Base-by-base conservation (phyloP, 2,888 invertebrate species). In the Nasonia oneida region DNA sequence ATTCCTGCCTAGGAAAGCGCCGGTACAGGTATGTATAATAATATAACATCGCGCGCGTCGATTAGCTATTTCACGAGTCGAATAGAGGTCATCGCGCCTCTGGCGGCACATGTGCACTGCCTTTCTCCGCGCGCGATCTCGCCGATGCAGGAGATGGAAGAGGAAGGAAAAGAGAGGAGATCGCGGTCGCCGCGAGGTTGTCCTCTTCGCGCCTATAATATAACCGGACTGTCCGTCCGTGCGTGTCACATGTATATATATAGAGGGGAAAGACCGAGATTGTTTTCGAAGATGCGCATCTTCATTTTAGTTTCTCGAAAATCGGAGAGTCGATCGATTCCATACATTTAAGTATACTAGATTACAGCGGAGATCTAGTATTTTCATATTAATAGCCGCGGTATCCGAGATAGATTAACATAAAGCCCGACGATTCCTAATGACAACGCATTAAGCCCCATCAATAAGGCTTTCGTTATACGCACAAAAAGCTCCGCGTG, bases 21-120 rank as follows among this genome's bases (percentile, higher is more conserved):
- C 29, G 14, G 14, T 71, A 53, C 18, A 18, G 6, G 8, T 15
- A 15, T 57, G 15, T n/a, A n/a, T 57, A 15, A 8, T 15, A 6
- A 42, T 10, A 14, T 29, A 6, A n/a, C 39, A 67, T 47, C 42
- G 15, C 39, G 71, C 42, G 67, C 4, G 37, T 14, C 37, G 47
- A 76, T 76, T 76, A 70, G 67, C 79, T 67, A 84, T 79, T 79
- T 84, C 84, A 79, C 74, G 75, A 84, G 33, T 73, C 53, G 61
- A 84, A 84, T 84, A 76, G 84, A 84, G 84, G 84, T 84, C 84
- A 81, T 47, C 71, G 37, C 42, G 23, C 39, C 73, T 73, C 23
- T 39, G 23, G 42, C 39, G 15, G 39, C 15, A 42, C 29, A 53
- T 67, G 57, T 53, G n/a, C 42, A 42, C 14, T 23, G 64, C 79